These are phyloP conservation scores for Pseudococcus longispinus DNA, from an alignment of 2,888 invertebrate genomes.

Conservation along the genomic window DNA sequence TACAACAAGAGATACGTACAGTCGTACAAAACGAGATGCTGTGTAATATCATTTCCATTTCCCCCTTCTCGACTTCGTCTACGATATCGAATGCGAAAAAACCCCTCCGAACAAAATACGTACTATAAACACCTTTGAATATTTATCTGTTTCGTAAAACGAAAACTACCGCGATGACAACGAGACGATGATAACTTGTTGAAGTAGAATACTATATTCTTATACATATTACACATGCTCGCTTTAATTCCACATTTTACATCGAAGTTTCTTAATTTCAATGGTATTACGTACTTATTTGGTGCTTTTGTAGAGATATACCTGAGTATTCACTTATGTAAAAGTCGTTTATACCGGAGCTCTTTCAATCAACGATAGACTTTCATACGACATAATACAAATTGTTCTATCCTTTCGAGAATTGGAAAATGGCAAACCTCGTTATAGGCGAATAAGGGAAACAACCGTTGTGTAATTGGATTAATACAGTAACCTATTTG, in stretches of 20 bases:
- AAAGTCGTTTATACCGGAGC: no score
- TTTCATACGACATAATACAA: no score
- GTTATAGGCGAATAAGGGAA: not conserved
- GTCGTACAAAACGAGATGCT: not conserved
- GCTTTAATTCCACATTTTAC: not conserved
- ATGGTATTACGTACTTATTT: not conserved
- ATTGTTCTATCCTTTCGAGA: not conserved
- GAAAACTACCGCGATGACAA: not conserved
- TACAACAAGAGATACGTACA: no score
- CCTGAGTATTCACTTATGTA: no score
- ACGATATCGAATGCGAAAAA: not conserved
- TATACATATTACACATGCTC: not conserved
- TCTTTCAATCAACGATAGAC: no score
- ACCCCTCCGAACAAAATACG: not conserved
- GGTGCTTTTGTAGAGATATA: not conserved
- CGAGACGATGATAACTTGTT: not conserved
- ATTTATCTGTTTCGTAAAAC: not conserved
- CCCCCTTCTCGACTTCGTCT: not conserved
- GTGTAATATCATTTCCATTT: not conserved
- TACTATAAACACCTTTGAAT: not conserved
- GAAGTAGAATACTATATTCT: no score
- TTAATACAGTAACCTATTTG: conserved; percentile 34
- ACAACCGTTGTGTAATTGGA: not conserved
- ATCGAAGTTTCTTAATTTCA: not conserved
- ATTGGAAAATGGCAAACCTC: not conserved